Conservation (phyloP, 1,140 invertebrate genomes). For the Megalopta genalis region DNA sequence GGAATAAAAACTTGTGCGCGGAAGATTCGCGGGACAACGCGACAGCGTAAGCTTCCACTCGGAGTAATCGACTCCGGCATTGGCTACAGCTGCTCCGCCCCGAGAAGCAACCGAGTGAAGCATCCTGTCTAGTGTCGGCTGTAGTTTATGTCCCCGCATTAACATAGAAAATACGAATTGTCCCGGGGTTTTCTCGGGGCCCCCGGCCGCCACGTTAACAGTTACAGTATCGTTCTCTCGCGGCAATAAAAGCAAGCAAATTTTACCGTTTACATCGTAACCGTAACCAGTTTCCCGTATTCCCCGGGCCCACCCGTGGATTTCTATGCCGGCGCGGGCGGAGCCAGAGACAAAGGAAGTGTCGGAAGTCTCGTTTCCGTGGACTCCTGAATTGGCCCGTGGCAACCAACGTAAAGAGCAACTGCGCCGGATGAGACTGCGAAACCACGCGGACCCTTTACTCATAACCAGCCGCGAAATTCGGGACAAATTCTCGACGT, state of each 20-base stretch:
- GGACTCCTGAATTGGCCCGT: conserved; percentile 14
- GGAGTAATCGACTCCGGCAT: conserved; percentile 57
- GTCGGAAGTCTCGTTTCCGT: conserved; percentile 29
- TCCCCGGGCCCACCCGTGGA: not conserved
- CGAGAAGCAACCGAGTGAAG: conserved; percentile 52
- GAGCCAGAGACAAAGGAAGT: conserved; percentile 20
- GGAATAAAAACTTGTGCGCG: not conserved
- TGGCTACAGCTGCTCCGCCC: conserved; percentile 70
- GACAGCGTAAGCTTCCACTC: conserved; percentile 8
- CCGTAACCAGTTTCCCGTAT: conserved; percentile 10
- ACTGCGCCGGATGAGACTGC: conserved; percentile 5
- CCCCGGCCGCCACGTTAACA: conserved; percentile 31
- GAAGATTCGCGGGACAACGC: conserved; percentile 6
- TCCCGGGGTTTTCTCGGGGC: conserved; percentile 14
- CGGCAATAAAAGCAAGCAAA: conserved; percentile 61
- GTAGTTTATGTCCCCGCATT: conserved; percentile 71
- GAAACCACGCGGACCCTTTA: not conserved
- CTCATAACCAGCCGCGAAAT: conserved; percentile 23
- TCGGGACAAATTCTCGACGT: not conserved
- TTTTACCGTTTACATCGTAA: conserved; percentile 52
- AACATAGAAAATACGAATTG: conserved; percentile 72
- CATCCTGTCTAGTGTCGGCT: conserved; percentile 53
- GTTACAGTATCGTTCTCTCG: conserved; percentile 51
- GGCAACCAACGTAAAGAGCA: conserved; percentile 4
- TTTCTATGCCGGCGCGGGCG: not conserved